These are phyloP conservation scores for Cryptocephalus moraei DNA, from an alignment of 2,888 invertebrate genomes.

Conservation along the genomic window DNA sequence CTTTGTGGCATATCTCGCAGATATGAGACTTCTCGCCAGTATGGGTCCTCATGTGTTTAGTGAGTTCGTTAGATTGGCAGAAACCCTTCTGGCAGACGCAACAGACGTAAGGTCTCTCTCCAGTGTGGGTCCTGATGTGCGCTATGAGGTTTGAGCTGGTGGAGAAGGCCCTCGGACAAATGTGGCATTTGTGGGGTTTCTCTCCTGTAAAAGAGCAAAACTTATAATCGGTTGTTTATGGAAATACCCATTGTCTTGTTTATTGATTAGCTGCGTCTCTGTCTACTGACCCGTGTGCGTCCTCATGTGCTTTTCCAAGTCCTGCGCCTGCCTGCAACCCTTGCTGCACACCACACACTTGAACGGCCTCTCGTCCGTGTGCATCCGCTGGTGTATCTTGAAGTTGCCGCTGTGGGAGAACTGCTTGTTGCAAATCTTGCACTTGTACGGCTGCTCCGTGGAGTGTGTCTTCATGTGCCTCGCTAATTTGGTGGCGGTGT, in stretches of 20 bases:
- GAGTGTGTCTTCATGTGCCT: conserved; percentile 39
- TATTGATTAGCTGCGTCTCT: no score
- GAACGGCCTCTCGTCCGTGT: conserved; percentile 37
- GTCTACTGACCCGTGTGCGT: conserved; percentile 36
- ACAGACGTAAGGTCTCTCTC: conserved; percentile 39
- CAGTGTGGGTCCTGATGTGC: conserved; percentile 39
- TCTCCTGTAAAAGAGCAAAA: conserved; percentile 25
- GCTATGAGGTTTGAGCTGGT: conserved; percentile 41
- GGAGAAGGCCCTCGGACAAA: conserved; percentile 39
- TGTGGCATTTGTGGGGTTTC: conserved; percentile 37
- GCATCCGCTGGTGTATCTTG: conserved; percentile 37
- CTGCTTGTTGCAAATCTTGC: conserved; percentile 36
- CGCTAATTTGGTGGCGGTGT: conserved; percentile 18
- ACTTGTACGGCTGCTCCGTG: conserved; percentile 36
- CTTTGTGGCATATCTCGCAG: conserved; percentile 40
- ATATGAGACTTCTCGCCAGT: conserved; percentile 41
- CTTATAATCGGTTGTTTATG: background rate
- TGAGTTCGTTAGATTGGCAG: conserved; percentile 38
- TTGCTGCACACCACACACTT: conserved; percentile 38
- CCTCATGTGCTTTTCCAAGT: conserved; percentile 40
- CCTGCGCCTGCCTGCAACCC: conserved; percentile 38
- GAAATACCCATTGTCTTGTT: no score
- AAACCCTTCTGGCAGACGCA: conserved; percentile 40
- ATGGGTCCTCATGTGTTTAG: conserved; percentile 39
- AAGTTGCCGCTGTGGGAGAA: conserved; percentile 39